A percentile compares a stretch with the other conserved stretches of the same genome.
Evolutionary conservation across 2,113 vertebrate species (phyloP).

Genomic region (Dromiciops gliroides): DNA sequence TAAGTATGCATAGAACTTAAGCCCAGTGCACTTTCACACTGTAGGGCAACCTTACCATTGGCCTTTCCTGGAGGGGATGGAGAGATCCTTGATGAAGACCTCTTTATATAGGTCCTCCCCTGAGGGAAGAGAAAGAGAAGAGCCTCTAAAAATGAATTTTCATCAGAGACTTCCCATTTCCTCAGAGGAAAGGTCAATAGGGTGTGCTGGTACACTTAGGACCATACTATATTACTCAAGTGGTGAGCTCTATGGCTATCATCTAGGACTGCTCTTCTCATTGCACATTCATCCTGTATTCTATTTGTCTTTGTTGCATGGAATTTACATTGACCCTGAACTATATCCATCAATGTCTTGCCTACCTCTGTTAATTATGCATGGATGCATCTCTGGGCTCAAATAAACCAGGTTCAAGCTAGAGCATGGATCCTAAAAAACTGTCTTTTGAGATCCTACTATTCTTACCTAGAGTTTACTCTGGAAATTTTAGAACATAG

Average conservation of each 20-base stretch:
- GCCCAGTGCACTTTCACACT: background rate
- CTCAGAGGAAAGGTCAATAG: background rate
- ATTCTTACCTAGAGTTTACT: no score
- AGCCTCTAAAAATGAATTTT: background rate
- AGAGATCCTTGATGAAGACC: background rate
- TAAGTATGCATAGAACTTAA: background rate
- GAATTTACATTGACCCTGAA: no score
- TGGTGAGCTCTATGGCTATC: background rate
- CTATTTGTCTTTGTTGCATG: no score
- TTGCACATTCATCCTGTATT: background rate
- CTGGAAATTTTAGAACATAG: no score
- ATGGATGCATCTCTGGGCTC: no score
- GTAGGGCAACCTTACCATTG: background rate
- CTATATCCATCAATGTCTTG: no score
- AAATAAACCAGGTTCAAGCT: no score
- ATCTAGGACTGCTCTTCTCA: background rate
- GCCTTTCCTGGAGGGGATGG: background rate
- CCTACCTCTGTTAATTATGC: no score
- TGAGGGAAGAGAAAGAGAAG: background rate
- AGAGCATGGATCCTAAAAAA: no score
- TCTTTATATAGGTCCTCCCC: background rate
- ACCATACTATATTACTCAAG: background rate
- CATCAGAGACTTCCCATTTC: background rate
- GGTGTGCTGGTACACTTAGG: background rate
- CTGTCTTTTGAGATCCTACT: no score